Base-by-base conservation (phyloP, 2,888 invertebrate genomes). In the Tuta absoluta region DNA sequence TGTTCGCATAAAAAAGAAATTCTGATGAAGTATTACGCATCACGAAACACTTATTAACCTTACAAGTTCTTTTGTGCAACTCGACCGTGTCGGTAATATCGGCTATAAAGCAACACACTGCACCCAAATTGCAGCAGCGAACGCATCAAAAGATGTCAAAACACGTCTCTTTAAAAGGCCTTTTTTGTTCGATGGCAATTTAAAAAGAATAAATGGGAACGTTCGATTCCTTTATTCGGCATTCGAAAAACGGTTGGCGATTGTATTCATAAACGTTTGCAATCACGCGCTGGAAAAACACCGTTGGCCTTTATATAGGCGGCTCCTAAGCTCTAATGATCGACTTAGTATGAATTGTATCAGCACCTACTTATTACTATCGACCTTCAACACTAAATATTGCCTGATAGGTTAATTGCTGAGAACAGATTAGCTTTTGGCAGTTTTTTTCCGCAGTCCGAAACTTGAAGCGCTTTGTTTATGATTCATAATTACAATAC, bases 321-420 rank as follows among this genome's bases (percentile, higher is more conserved):
- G 23, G 45, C 5, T 21, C 24, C 37, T 45, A 41, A 59, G 23
- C 24, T 24, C 45, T 60, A 61, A 61, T 33, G 61, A 33, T 49
- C 49, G 61, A 33, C 72, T 71, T 72, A 75, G n/a, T 80, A 81
- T 79, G 78, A 84, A 81, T 74, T 77, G 78, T 80, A 79, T 71
- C 71, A 71, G 74, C 75, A 81, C 77, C 80, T 81, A 84, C 82
- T 79, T 77, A 84, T 86, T 84, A 83, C 70, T 64, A 17, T 63
- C 79, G 87, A 86, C 91, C 90, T 91, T 89, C 87, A 84, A 72
- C 81, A 83, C 80, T 86, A 87, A 86, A 87, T 82, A 86, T 80
- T 75, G 78, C 76, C 77, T 87, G 89, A 91, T 91, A 88, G 87
- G 87, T 88, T 91, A 91, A 91, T 91, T 90, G 89, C 86, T 80